Evolutionary conservation across 2,113 vertebrate genomes (phyloP).

Genomic region (Callaeas wilsoni): DNA sequence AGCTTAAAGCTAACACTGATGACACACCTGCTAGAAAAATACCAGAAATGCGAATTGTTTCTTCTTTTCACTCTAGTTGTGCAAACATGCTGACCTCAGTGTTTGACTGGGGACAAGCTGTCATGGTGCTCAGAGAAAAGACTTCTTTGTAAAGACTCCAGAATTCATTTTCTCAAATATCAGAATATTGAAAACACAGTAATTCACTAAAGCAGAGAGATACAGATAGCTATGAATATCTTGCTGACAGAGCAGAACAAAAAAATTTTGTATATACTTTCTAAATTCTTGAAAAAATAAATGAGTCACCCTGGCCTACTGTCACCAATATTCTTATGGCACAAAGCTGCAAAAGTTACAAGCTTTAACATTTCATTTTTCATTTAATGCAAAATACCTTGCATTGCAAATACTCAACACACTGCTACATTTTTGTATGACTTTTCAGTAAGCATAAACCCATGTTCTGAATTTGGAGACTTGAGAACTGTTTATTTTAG

Average conservation of each 20-base stretch:
- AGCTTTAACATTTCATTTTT: background rate
- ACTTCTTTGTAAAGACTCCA: background rate
- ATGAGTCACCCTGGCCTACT: background rate
- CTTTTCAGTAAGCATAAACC: background rate
- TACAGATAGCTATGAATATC: background rate
- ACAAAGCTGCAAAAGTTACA: background rate
- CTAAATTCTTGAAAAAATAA: background rate
- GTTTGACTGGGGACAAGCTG: background rate
- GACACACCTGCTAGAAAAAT: background rate
- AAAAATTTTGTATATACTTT: background rate
- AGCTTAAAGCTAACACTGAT: background rate
- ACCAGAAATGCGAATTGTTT: background rate
- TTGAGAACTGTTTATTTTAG: background rate
- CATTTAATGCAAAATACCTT: background rate
- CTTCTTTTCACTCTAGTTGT: background rate
- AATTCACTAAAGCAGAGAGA: background rate
- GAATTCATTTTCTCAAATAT: background rate
- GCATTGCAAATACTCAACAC: background rate
- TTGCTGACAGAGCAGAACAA: background rate
- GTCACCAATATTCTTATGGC: background rate
- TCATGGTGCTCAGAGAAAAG: background rate
- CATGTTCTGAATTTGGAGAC: background rate
- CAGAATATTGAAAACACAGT: background rate
- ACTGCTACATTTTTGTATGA: background rate
- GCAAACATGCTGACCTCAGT: background rate